Evolutionary conservation across 1,140 invertebrate genomes (phyloP), one percentile per base, ranked within the genome.

Genomic region (Stratiolaelaps scimitus): DNA sequence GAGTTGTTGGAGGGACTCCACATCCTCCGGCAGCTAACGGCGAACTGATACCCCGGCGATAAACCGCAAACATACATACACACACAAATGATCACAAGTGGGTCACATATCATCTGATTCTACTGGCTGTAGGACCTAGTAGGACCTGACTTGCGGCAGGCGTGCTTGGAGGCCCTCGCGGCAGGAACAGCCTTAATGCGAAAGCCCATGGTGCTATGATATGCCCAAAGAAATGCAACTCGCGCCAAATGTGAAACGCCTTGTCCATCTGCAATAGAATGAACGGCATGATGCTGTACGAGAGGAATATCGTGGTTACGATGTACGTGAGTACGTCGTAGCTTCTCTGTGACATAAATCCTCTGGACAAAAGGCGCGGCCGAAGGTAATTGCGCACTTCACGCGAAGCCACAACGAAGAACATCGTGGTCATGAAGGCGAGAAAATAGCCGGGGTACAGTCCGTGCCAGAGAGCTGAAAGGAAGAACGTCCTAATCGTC

Each of bases 361-460:
- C 70, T 76, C 78, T 13, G 48, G 34, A 40, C 34, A 86, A 73
- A 76, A 94, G 92, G 71, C 84, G 79, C 28, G 87, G 86, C 66
- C 92, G 81, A 65, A 88, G 77, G 67, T 82, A 79, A 64, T 82
- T 80, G 43, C 88, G 81, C 48, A 85, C 87, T 67, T 79, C 78
- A 79, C 92, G 82, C 29, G 88, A 84, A 20, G 86, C 85, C 60
- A 86, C 78, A 1, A 92, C 94, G 72, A 92, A 87, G 1, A 97
- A 71, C 0, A 89, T 89, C 13, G 86, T 91, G 29, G 83, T 85
- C 28, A 88, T 80, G 76, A 98, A 98, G 0, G 91, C 93, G 43
- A 96, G 73, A 75, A 97, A 98, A 78, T 98, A 98, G 13, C 94
- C 92, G 7, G 92, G 91, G 78, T 94, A 92, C 75, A 94, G 95